phyloP scores from a whole-genome alignment of 2,113 vertebrate genomes.

The Colossoma macropomum region DNA sequence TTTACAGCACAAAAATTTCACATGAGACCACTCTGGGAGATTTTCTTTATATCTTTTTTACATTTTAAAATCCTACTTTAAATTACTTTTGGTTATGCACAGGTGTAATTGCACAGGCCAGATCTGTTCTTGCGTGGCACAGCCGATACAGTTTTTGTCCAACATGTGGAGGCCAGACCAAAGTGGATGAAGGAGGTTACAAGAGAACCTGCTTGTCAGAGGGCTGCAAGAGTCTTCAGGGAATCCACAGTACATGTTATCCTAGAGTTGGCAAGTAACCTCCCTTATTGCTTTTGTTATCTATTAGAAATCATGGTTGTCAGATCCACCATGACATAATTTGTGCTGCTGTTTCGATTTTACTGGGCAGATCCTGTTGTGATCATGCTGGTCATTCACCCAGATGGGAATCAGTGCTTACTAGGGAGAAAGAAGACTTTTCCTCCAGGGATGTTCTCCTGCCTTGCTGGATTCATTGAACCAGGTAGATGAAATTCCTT shows the following conservation, averaged over 20 bases:
- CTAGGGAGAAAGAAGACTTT: constrained; percentile 91
- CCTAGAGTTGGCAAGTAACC: constrained; percentile 88
- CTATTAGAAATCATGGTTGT: background rate
- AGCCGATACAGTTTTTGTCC: constrained; percentile 88
- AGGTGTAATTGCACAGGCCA: constrained; percentile 91
- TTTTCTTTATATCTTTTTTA: too few species aligned
- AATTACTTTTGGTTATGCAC: constrained; percentile 10
- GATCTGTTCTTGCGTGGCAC: constrained; percentile 91
- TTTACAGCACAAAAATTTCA: too few species aligned
- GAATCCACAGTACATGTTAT: constrained; percentile 92
- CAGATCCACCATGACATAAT: background rate
- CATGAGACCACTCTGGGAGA: background rate
- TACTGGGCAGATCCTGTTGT: constrained; percentile 88
- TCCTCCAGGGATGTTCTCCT: constrained; percentile 89
- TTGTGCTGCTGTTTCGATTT: background rate
- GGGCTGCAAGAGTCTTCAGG: constrained; percentile 83
- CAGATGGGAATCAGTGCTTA: constrained; percentile 90
- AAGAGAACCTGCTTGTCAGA: constrained; percentile 88
- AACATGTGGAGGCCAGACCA: constrained; percentile 86
- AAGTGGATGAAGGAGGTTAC: constrained; percentile 86
- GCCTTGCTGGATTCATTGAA: constrained; percentile 95
- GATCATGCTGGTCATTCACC: constrained; percentile 96
- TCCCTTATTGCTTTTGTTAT: background rate
- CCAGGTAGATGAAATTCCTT: constrained; percentile 77
- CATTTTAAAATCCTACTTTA: background rate